Evolutionary conservation across 2,888 invertebrate genomes (phyloP), one percentile per base, ranked within the genome.

Genomic region (Agonum fuliginosum): DNA sequence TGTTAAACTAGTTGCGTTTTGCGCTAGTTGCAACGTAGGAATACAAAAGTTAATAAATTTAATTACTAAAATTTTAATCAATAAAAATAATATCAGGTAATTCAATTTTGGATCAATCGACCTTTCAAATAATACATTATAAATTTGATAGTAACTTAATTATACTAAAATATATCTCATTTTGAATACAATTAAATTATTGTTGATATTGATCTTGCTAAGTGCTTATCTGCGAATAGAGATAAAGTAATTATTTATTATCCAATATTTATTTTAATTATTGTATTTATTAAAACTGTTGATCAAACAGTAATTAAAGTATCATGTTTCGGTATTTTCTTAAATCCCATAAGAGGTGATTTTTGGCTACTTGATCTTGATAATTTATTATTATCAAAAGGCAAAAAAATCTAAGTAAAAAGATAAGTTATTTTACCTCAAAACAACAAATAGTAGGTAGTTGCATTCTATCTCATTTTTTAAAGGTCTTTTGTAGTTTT

Each of bases 181-280:
- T 37, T 37, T n/a, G 10, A 37, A 37, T 37, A 22, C 22, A 54
- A 54, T 54, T 54, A 54, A 54, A 54, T 54, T 54, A 51, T 51
- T 51, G 24, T 24, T 22, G 54, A 54, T 54, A 54, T 54, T 54
- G 37, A 67, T 37, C 41, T 67, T 34, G 19, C 22, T 22, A 2
- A 41, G 41, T 20, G n/a, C 17, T 19, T 41, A 67, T 67, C 41
- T 41, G 0, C 14, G 12, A 41, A 2, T 12, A 37, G 2, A 65
- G 37, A 67, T 67, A 41, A 22, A 67, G 34, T 67, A 67, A 34
- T 41, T 41, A 41, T 65, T 65, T 30, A n/a, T 19, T 30, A 27
- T 65, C 30, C 17, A 14, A 30, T n/a, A 19, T 27, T 30, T 17
- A 5, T 22, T 37, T 14, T 67, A 67, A 41, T 67, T 67, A 37